A percentile compares a stretch with the other conserved stretches of the same genome.
These are phyloP conservation scores for Limnephilus auricula DNA, from an alignment of 2,888 invertebrate species.

Conservation along the genomic window DNA sequence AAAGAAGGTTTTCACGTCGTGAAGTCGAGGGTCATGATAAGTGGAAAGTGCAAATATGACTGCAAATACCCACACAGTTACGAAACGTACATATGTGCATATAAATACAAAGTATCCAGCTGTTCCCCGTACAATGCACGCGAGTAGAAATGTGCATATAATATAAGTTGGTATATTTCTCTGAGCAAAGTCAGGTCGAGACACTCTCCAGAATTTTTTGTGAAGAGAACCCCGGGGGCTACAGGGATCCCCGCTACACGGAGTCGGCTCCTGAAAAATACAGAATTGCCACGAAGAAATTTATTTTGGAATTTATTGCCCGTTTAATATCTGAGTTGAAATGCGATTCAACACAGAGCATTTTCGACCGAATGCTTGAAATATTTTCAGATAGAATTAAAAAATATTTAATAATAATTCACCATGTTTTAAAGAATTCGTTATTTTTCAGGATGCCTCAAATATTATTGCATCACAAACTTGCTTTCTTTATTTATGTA, in stretches of 20 bases:
- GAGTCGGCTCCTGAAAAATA: not conserved
- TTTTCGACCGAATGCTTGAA: not conserved
- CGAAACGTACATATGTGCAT: not conserved
- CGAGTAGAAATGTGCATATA: not conserved
- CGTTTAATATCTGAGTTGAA: conserved; percentile 9
- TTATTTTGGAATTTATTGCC: conserved; percentile 13
- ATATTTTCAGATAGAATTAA: not conserved
- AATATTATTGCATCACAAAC: not conserved
- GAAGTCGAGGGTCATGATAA: not conserved
- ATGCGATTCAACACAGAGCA: not conserved
- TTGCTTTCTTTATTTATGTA: too few species aligned
- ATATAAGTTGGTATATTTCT: not conserved
- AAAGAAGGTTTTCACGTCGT: not conserved
- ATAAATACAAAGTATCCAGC: not conserved
- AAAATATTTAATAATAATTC: conserved; percentile 1
- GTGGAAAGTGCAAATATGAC: not conserved
- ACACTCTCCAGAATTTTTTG: conserved; percentile 18
- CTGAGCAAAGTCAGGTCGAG: conserved; percentile 22
- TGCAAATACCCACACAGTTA: not conserved
- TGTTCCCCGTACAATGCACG: not conserved
- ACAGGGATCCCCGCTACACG: not conserved
- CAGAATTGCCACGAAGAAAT: not conserved
- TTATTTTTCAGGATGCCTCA: not conserved
- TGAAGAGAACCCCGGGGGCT: conserved; percentile 10
- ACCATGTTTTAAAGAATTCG: not conserved